phyloP scores from a whole-genome alignment of 2,797 vertebrate genomes.

The Otus scops region DNA sequence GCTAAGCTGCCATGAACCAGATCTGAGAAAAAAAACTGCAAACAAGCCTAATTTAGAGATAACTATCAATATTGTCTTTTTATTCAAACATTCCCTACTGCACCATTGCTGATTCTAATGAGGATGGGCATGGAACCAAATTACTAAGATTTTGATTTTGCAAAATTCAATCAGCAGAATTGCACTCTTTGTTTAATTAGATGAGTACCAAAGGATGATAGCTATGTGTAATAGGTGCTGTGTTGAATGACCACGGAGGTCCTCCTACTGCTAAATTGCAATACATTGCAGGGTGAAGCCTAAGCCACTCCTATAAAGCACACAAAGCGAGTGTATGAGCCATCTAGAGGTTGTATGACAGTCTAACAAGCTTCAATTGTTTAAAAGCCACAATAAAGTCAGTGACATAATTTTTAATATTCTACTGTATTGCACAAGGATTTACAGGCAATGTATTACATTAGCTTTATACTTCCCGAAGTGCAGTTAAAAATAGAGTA shows the following conservation, averaged over 20 bases:
- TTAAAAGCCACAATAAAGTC: background rate
- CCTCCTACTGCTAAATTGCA: background rate
- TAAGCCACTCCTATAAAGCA: background rate
- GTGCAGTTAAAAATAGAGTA: background rate
- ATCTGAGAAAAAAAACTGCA: background rate
- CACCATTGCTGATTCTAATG: background rate
- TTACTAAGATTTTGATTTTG: background rate
- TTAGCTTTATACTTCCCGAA: background rate
- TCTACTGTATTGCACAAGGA: background rate
- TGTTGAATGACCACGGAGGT: background rate
- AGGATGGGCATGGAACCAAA: background rate
- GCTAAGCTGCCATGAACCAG: background rate
- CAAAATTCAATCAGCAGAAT: background rate
- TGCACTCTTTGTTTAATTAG: background rate
- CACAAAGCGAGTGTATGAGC: rapidly evolving
- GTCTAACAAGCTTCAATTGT: background rate
- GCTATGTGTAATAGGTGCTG: rapidly evolving
- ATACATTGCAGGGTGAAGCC: background rate
- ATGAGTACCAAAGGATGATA: background rate
- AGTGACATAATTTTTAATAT: background rate
- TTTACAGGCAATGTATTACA: background rate
- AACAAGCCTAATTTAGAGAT: background rate
- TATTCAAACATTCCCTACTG: background rate
- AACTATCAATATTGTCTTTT: background rate
- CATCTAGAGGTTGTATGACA: background rate